These are phyloP conservation scores for Agrotis puta DNA, from an alignment of 2,888 invertebrate species.

Conservation along the genomic window DNA sequence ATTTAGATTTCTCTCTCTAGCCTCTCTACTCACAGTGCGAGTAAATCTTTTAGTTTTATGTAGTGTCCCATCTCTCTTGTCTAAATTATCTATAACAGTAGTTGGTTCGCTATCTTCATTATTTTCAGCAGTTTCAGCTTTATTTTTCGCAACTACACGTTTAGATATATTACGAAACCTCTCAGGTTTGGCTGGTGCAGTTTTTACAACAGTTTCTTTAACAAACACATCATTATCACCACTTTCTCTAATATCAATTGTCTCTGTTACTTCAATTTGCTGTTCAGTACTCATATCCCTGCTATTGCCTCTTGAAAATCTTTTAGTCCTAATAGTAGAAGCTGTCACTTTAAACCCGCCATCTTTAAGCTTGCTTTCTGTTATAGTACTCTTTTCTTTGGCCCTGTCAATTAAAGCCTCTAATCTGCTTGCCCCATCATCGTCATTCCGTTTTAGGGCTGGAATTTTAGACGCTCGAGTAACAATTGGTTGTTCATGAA, in stretches of 20 bases:
- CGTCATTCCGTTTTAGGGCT: constrained; percentile 75
- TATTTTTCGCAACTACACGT: constrained; percentile 22
- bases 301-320: constrained; percentile 51
- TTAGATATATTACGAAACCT: constrained; percentile 40
- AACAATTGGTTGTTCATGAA: constrained; percentile 66
- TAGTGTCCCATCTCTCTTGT: constrained; percentile 44
- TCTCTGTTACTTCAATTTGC: constrained; percentile 42
- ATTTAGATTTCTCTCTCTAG: constrained; percentile 45
- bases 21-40: constrained; percentile 56
- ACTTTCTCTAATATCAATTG: constrained; percentile 38
- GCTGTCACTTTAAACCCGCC: constrained; percentile 61
- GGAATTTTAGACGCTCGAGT: constrained; percentile 78
- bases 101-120: constrained; percentile 9
- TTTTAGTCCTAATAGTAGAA: constrained; percentile 53
- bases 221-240: constrained; percentile 39
- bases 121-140: constrained; percentile 13
- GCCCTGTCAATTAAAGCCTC: constrained; percentile 41
- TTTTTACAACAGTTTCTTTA: constrained; percentile 29
- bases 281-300: constrained; percentile 41
- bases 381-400: constrained; percentile 34
- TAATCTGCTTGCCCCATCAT: constrained; percentile 39
- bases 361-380: constrained; percentile 48
- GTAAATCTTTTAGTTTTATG: constrained; percentile 60
- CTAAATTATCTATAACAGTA: constrained; percentile 11
- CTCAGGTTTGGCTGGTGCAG: constrained; percentile 24